Base-by-base conservation (phyloP, 1,140 invertebrate species). In the Microplitis mediator region DNA sequence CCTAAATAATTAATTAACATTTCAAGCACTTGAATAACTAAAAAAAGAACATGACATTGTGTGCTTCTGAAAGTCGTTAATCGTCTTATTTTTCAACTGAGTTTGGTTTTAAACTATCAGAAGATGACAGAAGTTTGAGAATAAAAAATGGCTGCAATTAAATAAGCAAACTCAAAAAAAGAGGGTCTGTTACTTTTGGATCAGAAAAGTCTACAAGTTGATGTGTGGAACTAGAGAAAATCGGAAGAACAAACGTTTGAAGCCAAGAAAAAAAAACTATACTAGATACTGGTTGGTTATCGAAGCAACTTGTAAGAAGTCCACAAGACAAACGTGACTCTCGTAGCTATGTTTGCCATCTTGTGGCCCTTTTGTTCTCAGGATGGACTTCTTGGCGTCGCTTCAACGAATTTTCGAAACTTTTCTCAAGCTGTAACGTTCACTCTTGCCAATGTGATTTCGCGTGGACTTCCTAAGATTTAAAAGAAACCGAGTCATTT, bases 351-450 rank as follows among this genome's bases (percentile, higher is more conserved):
- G 39, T 72, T 60, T 74, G 62, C 79, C 75, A 77, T 82, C 79
- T 78, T 78, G 69, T 73, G 58, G 74, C 69, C 75, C 65, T 74
- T 77, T 77, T 82, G 79, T 78, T 75, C 76, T 31, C 71, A 51
- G 72, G 31, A 66, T 73, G 70, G 74, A 73, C 71, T 75, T 80
- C 74, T 81, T 82, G 79, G 81, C 81, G 78, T 76, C 73, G 78
- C 77, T 79, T 82, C 81, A 81, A 79, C 76, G 76, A 82, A 82
- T 82, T 82, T 81, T 77, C 75, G n/a, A 80, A 82, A 79, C 79
- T 82, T 73, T 74, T 66, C 62, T 32, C 39, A 45, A n/a, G n/a
- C 60, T 70, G 36, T 62, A 31, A 8, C 34, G n/a, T 36, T 54
- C 45, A 54, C 11, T 9, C 23, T 39, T 58, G 70, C 32, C 58